Base-by-base conservation (phyloP, 2,888 invertebrate species). In the Netelia melanura region DNA sequence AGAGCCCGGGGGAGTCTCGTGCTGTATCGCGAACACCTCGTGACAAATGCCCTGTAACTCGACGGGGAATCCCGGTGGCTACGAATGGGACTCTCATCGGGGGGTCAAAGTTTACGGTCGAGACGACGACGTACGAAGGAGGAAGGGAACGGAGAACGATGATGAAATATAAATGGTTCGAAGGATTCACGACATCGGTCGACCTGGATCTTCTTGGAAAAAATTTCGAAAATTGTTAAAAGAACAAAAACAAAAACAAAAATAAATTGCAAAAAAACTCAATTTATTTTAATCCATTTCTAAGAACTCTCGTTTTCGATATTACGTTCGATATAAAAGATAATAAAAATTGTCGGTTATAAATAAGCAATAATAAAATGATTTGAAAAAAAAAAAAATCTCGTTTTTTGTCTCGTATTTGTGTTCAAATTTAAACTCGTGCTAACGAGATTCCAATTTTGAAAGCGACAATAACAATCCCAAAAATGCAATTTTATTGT, bases 21-120 rank as follows among this genome's bases (percentile, higher is more conserved):
- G 79, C 14, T 80, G 86, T 82, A 79, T 78, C 76, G 80, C 82
- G 77, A 85, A 87, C 86, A 87, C 87, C 87, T 87, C 44, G 56
- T 81, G 85, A 85, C 86, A 84, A 87, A 87, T 84, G 86, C 81
- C 81, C 43, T 67, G 77, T 68, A 80, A 86, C 87, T 76, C 87
- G 62, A 81, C 87, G 71, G 87, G 87, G 62, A 77, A 79, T 80
- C 81, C 71, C 82, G 61, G 78, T 84, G 86, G 84, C 83, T 81
- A 62, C 67, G 79, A 83, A 83, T 78, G 78, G 71, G 64, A 65
- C 70, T 81, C 86, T 43, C 86, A 61, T 76, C 76, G 62, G 81
- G 85, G 85, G 83, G 82, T 82, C 86, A 71, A 82, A 86, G 79
- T 77, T 80, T 86, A 86, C 79, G 67, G 48, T 43, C n/a, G 21